These are phyloP conservation scores for Chondrilla cf. caribensis DNA, from an alignment of 37 sponge, comb jelly and placozoan genomes.

Conservation along the genomic window DNA sequence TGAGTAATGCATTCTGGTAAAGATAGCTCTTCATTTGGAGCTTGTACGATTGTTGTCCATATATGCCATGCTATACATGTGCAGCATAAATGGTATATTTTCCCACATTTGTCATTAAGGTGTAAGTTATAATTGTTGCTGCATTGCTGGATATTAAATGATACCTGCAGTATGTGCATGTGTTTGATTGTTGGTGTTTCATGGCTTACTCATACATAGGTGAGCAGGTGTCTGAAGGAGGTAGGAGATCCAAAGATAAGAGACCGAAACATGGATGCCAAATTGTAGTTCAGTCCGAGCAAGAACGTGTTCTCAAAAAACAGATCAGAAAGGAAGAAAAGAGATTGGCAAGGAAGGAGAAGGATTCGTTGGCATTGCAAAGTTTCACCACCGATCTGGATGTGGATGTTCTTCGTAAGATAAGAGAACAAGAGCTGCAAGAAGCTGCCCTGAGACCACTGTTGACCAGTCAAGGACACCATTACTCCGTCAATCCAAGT, in stretches of 20 bases:
- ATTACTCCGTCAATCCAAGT: constrained; percentile 21
- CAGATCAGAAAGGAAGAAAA: constrained; percentile 70
- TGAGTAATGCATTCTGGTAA: too few relatives aligned
- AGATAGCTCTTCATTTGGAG: too few relatives aligned
- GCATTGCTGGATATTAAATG: too few relatives aligned
- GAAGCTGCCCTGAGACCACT: constrained; percentile 67
- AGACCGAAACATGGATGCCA: not conserved
- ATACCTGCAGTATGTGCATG: not conserved
- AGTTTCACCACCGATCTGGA: not conserved
- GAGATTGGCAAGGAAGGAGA: constrained; percentile 36
- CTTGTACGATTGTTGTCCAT: too few relatives aligned
- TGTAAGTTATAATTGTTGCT: too few relatives aligned
- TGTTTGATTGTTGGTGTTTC: not conserved
- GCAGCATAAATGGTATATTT: too few relatives aligned
- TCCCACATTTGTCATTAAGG: too few relatives aligned
- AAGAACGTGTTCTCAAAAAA: constrained; percentile 78
- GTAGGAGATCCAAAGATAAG: not conserved
- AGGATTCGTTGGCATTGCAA: not conserved
- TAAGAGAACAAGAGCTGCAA: constrained; percentile 66
- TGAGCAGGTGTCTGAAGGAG: not conserved
- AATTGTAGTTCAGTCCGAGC: constrained; percentile 50
- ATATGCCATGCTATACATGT: too few relatives aligned
- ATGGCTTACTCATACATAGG: not conserved
- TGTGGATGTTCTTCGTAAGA: not conserved
- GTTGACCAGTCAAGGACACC: constrained; percentile 31